A percentile compares a stretch with the other conserved stretches of the same genome.
phyloP scores from a whole-genome alignment of 2,797 vertebrate genomes.

The Valencia hispanica region DNA sequence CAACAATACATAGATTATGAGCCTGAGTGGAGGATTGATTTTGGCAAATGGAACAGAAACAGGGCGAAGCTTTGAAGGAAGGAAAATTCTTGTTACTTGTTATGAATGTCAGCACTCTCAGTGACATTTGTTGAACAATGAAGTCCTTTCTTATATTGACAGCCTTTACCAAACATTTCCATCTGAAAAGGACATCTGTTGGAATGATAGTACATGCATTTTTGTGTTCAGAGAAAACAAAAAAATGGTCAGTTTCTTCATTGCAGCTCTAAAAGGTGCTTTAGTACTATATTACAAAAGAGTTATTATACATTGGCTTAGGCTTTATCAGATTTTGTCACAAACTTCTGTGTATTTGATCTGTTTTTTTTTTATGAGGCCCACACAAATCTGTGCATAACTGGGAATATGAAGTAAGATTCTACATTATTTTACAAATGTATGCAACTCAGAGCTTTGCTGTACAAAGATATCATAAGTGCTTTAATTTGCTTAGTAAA shows the following conservation, averaged over 20 bases:
- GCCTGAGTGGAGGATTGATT: constrained; percentile 23
- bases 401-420: neutral
- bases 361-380: neutral
- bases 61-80: constrained; percentile 48
- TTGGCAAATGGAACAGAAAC: constrained; percentile 53
- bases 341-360: neutral
- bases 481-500: neutral
- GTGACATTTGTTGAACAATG: constrained; percentile 78
- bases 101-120: constrained; percentile 65
- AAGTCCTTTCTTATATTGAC: constrained; percentile 55
- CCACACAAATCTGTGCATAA: neutral
- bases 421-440: neutral
- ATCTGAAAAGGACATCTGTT: constrained; percentile 63
- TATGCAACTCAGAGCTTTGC: too few species aligned
- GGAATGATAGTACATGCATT: constrained; percentile 40
- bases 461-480: neutral
- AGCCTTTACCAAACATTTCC: constrained; percentile 59
- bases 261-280: constrained; percentile 3
- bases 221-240: constrained; percentile 36
- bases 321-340: neutral
- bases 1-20: neutral
- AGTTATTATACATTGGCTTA: neutral
- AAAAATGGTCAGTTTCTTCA: constrained; percentile 26
- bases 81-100: constrained; percentile 60
- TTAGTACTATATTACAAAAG: neutral